A percentile compares a stretch with the other conserved stretches of the same genome.
Evolutionary conservation across 30 jellyfish, hydroid and myxozoan genomes (phyloP).

Genomic region (Cassiopea andromeda): DNA sequence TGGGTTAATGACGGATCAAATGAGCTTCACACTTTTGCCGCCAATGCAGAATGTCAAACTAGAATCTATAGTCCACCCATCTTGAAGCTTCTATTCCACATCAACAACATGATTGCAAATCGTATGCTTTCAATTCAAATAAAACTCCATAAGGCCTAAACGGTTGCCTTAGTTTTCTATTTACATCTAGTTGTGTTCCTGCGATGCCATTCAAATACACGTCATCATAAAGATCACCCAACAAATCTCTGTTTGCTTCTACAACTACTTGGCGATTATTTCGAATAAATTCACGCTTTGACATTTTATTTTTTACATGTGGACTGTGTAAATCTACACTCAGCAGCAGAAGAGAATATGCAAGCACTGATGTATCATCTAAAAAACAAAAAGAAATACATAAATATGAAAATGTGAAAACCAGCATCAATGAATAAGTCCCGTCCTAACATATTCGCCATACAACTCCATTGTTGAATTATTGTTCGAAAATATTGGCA

Average conservation of each 20-base stretch:
- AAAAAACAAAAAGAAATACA: slow-evolving; percentile 20
- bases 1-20: too few species aligned
- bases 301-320: slow-evolving; percentile 96
- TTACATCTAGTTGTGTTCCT: slow-evolving; percentile 52
- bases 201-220: slow-evolving; percentile 95
- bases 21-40: too few species aligned
- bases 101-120: slow-evolving; percentile 71
- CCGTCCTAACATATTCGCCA: not conserved
- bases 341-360: slow-evolving; percentile 89
- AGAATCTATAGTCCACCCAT: too few species aligned
- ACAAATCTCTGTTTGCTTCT: slow-evolving; percentile 82
- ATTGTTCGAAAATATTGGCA: too few species aligned
- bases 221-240: slow-evolving; percentile 97
- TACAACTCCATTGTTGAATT: too few species aligned
- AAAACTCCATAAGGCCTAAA: slow-evolving; percentile 98
- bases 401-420: too few species aligned
- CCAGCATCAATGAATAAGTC: not conserved
- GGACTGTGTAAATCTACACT: slow-evolving; percentile 99
- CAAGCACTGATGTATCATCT: slow-evolving; percentile 86
- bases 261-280: slow-evolving; percentile 91
- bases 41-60: too few species aligned
- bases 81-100: not conserved
- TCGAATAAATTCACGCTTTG: slow-evolving; percentile 96
- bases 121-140: slow-evolving; percentile 90
- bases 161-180: slow-evolving; percentile 71